Percentiles rank a stretch among this genome's conserved stretches.
Evolutionary conservation across 2,113 vertebrate species (phyloP).

Genomic region (Atrichornis clamosus): DNA sequence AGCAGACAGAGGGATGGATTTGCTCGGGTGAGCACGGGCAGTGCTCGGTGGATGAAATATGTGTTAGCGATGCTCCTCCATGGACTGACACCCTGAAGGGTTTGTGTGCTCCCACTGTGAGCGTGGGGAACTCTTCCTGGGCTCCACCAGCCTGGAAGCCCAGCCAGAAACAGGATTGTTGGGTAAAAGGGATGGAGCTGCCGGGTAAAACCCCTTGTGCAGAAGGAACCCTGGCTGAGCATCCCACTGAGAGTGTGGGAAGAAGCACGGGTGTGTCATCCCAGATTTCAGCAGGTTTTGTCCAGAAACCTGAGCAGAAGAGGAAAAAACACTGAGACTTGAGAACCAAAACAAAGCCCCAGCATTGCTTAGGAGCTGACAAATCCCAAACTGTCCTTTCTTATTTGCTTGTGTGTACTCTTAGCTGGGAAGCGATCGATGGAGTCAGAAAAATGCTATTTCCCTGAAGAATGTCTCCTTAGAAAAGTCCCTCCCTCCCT

Average conservation of each 20-base stretch:
- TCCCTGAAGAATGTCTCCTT: not conserved
- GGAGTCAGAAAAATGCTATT: not conserved
- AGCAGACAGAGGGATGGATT: not conserved
- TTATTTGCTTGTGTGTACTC: not conserved
- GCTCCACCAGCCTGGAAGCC: not conserved
- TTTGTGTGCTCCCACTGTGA: not conserved
- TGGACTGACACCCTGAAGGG: rapidly evolving
- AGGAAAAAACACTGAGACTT: not conserved
- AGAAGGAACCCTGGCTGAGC: not conserved
- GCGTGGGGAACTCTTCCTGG: rapidly evolving
- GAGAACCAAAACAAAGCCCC: not conserved
- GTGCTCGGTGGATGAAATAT: rapidly evolving
- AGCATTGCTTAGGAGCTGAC: not conserved
- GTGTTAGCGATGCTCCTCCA: rapidly evolving
- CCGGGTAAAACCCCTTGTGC: not conserved
- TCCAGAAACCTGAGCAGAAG: not conserved
- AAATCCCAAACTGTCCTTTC: not conserved
- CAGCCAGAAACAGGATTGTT: not conserved
- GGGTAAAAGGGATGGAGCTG: not conserved
- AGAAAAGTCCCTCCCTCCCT: not conserved
- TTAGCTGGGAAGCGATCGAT: not conserved
- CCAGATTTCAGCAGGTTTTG: not conserved
- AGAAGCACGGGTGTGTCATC: not conserved
- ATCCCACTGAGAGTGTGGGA: not conserved
- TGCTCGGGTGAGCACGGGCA: not conserved